Evolutionary conservation across 2,797 vertebrate species (phyloP).

Genomic region (Zenarchopterus dispar): DNA sequence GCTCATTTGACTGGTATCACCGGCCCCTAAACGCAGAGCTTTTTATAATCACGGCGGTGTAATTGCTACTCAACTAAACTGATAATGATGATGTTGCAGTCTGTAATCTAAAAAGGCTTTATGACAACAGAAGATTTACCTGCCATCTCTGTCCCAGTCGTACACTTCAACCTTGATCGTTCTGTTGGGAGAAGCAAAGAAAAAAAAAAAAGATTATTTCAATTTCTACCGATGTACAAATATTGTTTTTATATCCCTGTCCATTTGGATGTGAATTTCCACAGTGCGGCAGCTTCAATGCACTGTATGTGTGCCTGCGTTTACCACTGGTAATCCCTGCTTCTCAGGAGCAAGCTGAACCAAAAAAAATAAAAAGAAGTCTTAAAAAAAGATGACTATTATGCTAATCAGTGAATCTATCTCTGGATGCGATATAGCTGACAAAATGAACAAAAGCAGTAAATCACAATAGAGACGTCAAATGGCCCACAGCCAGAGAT

Average conservation of each 20-base stretch:
- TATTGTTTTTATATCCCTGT: neutral
- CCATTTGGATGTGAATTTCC: too few species aligned
- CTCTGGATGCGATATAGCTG: constrained; percentile 14
- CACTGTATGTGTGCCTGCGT: constrained; percentile 22
- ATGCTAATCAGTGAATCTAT: constrained; percentile 25
- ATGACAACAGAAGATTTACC: constrained; percentile 72
- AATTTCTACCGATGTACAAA: neutral
- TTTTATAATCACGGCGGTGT: too few species aligned
- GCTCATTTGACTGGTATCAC: too few species aligned
- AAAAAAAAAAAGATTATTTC: neutral
- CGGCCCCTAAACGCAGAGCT: too few species aligned
- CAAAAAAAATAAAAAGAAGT: constrained; percentile 13
- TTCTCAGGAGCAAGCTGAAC: constrained; percentile 37
- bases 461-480: constrained; percentile 26
- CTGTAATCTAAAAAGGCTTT: neutral
- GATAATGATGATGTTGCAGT: neutral
- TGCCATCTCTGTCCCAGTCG: constrained; percentile 91
- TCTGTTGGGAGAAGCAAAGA: constrained; percentile 72
- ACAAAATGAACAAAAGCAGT: constrained; percentile 13
- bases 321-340: constrained; percentile 30
- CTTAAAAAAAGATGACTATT: constrained; percentile 32
- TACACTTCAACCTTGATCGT: constrained; percentile 91
- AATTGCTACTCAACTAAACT: neutral
- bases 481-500: constrained; percentile 8
- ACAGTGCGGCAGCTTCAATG: neutral